phyloP scores from a whole-genome alignment of 1,140 invertebrate species.

The Atta texana region DNA sequence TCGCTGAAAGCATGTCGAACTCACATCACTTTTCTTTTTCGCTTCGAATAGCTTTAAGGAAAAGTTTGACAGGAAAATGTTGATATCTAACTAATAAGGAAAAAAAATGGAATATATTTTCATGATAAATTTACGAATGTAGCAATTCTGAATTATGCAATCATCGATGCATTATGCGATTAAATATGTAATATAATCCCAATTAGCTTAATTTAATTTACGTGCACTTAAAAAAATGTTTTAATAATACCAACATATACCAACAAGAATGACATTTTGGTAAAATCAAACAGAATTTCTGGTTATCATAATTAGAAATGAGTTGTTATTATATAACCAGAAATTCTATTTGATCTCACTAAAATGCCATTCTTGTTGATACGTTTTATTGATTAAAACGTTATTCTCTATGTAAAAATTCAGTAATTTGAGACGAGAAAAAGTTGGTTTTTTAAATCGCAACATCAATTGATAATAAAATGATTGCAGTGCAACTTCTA shows the following conservation, averaged over 20 bases:
- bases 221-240: too few relatives aligned
- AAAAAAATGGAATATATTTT: not conserved
- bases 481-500: not conserved
- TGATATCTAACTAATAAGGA: not conserved
- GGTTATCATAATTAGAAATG: too few relatives aligned
- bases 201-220: not conserved
- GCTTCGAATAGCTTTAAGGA: not conserved
- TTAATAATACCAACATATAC: too few relatives aligned
- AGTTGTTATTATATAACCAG: too few relatives aligned
- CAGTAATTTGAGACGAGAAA: not conserved
- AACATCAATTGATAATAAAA: not conserved
- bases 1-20: constrained; percentile 33
- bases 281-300: too few relatives aligned
- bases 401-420: not conserved
- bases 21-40: not conserved
- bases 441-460: not conserved
- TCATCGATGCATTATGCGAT: not conserved
- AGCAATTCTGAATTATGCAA: not conserved
- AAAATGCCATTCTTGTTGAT: too few relatives aligned
- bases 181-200: not conserved
- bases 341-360: too few relatives aligned
- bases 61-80: constrained; percentile 16
- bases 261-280: too few relatives aligned
- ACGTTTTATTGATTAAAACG: too few relatives aligned
- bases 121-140: not conserved